Conservation (phyloP, 2,888 invertebrate genomes). For the Ferrisia virgata region DNA sequence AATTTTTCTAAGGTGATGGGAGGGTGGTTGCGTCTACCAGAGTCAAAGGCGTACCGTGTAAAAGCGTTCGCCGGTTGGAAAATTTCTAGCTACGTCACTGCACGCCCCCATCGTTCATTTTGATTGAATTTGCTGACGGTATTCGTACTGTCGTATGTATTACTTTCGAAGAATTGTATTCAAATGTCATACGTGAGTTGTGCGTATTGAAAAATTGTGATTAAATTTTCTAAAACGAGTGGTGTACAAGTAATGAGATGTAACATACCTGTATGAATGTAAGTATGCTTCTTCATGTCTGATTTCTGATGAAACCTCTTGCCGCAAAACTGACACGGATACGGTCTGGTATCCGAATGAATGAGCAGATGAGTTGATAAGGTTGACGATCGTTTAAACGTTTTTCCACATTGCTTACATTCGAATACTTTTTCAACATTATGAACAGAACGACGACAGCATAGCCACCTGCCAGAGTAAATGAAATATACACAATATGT, state of each 20-base stretch:
- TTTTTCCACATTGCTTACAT: slow-evolving; percentile 96
- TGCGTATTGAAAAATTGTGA: too few species aligned
- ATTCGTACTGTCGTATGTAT: too few species aligned
- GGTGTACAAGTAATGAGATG: background rate
- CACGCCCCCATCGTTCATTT: too few species aligned
- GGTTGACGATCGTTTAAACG: slow-evolving; percentile 93
- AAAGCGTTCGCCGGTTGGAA: too few species aligned
- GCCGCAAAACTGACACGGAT: slow-evolving; percentile 97
- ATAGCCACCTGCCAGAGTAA: slow-evolving; percentile 48
- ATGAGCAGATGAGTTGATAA: slow-evolving; percentile 95
- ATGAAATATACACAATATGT: background rate
- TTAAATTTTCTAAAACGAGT: background rate
- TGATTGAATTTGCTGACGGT: too few species aligned
- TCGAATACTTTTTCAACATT: slow-evolving; percentile 90
- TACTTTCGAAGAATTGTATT: too few species aligned
- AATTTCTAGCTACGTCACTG: too few species aligned
- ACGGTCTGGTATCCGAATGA: slow-evolving; percentile 94
- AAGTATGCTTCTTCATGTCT: slow-evolving; percentile 99
- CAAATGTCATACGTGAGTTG: too few species aligned
- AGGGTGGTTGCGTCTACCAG: too few species aligned
- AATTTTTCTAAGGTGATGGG: too few species aligned
- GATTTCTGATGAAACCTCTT: slow-evolving; percentile 99
- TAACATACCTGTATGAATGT: slow-evolving; percentile 77
- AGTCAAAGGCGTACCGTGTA: too few species aligned
- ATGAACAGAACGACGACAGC: slow-evolving; percentile 74